Conservation (phyloP, 1,140 invertebrate genomes). For the Ceratina calcarata region DNA sequence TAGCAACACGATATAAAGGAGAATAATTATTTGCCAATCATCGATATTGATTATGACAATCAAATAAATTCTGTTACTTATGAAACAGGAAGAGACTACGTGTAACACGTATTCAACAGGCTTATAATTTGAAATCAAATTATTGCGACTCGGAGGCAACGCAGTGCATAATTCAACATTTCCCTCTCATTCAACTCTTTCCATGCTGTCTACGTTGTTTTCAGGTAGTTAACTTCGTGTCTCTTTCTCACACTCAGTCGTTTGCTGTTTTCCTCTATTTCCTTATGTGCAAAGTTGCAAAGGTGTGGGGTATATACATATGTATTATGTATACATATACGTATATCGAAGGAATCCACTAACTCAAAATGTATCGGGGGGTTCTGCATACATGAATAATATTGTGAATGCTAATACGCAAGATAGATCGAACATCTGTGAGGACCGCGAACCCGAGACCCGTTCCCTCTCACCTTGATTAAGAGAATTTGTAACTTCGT, state of each 20-base stretch:
- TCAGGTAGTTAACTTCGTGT: neutral
- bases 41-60: neutral
- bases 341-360: slow-evolving; percentile 66
- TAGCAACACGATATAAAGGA: too few species aligned
- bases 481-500: slow-evolving; percentile 78
- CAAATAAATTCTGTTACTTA: neutral
- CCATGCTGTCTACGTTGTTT: neutral
- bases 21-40: too few species aligned
- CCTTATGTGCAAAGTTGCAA: neutral
- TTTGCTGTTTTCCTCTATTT: slow-evolving; percentile 8
- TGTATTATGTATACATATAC: too few species aligned
- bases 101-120: too few species aligned
- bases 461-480: slow-evolving; percentile 69
- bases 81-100: too few species aligned
- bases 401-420: slow-evolving; percentile 78
- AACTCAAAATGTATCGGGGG: slow-evolving; percentile 65
- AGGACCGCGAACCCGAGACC: slow-evolving; percentile 62
- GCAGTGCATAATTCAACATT: neutral
- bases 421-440: slow-evolving; percentile 78
- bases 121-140: slow-evolving; percentile 6
- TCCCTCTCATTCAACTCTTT: neutral
- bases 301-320: too few species aligned
- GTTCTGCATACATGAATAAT: slow-evolving; percentile 79
- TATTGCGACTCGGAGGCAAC: neutral
- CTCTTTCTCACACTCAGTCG: slow-evolving; percentile 3